Evolutionary conservation across 2,888 invertebrate genomes (phyloP).

Genomic region (Chrysolina oricalcia): DNA sequence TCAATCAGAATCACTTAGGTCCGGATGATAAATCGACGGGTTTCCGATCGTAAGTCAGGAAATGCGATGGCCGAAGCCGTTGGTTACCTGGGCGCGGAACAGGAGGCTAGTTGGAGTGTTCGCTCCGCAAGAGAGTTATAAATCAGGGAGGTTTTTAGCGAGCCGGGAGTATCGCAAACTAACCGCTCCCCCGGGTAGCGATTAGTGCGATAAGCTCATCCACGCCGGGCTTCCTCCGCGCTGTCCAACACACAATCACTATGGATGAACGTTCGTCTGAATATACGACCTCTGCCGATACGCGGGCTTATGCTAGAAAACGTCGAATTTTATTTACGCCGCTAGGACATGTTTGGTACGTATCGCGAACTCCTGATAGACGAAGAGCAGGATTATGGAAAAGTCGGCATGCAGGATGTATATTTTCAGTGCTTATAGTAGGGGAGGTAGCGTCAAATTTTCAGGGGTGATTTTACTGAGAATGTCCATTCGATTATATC

Average conservation of each 20-base stretch:
- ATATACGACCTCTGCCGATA: conserved; percentile 49
- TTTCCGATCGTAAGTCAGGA: conserved; percentile 57
- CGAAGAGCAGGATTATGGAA: background rate
- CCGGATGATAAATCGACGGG: conserved; percentile 58
- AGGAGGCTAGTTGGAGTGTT: conserved; percentile 62
- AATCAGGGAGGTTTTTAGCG: conserved; percentile 64
- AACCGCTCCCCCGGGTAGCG: conserved; percentile 66
- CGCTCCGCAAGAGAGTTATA: conserved; percentile 64
- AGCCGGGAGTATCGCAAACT: conserved; percentile 63
- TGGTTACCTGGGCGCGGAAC: conserved; percentile 52
- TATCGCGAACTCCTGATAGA: background rate
- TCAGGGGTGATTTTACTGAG: too few relatives aligned
- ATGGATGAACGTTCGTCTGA: conserved; percentile 52
- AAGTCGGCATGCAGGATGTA: too few relatives aligned
- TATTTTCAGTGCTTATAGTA: too few relatives aligned
- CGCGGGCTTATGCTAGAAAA: conserved; percentile 37
- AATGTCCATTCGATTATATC: too few relatives aligned
- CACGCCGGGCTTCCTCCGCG: conserved; percentile 51
- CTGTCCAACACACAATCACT: conserved; percentile 47
- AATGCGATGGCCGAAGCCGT: conserved; percentile 43
- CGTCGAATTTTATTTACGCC: conserved; percentile 34
- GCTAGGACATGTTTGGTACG: conserved; percentile 24
- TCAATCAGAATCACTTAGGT: conserved; percentile 62
- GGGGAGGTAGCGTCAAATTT: too few relatives aligned
- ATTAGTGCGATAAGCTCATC: conserved; percentile 66